phyloP scores from a whole-genome alignment of 1,140 invertebrate genomes.

The Galleria mellonella region DNA sequence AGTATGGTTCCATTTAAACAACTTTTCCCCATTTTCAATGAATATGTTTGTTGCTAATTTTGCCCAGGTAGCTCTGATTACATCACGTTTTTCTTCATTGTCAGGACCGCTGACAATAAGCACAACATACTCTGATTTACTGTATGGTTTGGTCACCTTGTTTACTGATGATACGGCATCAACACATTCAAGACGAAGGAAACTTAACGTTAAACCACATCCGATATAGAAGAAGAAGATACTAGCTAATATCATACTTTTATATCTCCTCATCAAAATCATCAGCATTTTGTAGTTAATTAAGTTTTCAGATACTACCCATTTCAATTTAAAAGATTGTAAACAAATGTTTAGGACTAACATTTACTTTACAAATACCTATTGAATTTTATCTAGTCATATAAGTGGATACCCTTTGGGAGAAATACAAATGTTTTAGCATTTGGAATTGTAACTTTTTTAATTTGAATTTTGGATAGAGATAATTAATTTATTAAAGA shows the following conservation, averaged over 20 bases:
- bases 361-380: neutral
- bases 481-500: too few relatives aligned
- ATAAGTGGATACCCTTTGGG: too few relatives aligned
- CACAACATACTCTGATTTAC: conserved; percentile 42
- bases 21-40: conserved; percentile 48
- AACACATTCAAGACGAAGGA: conserved; percentile 45
- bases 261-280: conserved; percentile 35
- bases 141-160: neutral
- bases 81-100: conserved; percentile 48
- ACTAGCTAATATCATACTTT: conserved; percentile 44
- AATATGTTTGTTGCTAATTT: conserved; percentile 52
- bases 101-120: conserved; percentile 45
- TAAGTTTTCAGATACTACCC: neutral
- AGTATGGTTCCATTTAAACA: conserved; percentile 56
- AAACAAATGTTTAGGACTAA: too few relatives aligned
- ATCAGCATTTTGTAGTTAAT: conserved; percentile 22
- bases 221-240: conserved; percentile 59
- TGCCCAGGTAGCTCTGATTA: conserved; percentile 52
- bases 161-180: conserved; percentile 9
- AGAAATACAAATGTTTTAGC: too few relatives aligned
- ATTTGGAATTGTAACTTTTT: too few relatives aligned
- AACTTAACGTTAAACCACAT: conserved; percentile 46
- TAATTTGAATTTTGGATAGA: too few relatives aligned
- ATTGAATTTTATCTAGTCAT: too few relatives aligned
- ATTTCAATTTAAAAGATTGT: neutral